These are phyloP conservation scores for Peromyscus maniculatus DNA, from an alignment of 2,113 vertebrate species.

Conservation along the genomic window DNA sequence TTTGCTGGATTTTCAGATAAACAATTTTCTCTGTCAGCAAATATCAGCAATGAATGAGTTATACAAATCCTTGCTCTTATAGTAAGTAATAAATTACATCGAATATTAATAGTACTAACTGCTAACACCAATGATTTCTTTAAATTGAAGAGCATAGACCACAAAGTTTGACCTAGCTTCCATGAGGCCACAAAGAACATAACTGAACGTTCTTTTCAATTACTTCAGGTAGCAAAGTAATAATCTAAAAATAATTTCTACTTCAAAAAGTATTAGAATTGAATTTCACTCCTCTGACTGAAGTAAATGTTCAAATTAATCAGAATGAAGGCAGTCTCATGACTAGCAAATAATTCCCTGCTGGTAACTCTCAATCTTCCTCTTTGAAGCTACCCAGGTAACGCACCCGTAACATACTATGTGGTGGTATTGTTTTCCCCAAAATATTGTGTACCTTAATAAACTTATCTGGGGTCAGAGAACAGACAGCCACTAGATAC, in stretches of 20 bases:
- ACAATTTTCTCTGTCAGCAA: neutral
- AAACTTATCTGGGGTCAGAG: too few relatives aligned
- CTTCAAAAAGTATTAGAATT: neutral
- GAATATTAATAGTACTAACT: neutral
- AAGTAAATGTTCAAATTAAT: neutral
- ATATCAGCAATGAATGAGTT: neutral
- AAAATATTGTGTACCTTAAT: too few relatives aligned
- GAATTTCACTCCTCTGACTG: neutral
- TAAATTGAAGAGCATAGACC: neutral
- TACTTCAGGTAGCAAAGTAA: conserved; percentile 19
- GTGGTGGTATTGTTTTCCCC: too few relatives aligned
- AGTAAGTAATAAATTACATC: neutral
- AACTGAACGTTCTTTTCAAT: neutral
- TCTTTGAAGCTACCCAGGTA: neutral
- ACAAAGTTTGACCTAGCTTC: neutral
- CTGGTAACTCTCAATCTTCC: neutral
- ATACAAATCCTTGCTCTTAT: neutral
- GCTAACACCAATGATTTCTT: neutral
- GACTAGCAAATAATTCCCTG: neutral
- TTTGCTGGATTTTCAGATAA: neutral
- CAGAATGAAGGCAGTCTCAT: neutral
- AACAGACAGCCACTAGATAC: too few relatives aligned
- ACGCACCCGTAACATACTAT: neutral
- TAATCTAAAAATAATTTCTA: conserved; percentile 17
- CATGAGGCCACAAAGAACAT: neutral